Base-by-base conservation (phyloP, 2,888 invertebrate genomes). In the Cacoxenus indagator region DNA sequence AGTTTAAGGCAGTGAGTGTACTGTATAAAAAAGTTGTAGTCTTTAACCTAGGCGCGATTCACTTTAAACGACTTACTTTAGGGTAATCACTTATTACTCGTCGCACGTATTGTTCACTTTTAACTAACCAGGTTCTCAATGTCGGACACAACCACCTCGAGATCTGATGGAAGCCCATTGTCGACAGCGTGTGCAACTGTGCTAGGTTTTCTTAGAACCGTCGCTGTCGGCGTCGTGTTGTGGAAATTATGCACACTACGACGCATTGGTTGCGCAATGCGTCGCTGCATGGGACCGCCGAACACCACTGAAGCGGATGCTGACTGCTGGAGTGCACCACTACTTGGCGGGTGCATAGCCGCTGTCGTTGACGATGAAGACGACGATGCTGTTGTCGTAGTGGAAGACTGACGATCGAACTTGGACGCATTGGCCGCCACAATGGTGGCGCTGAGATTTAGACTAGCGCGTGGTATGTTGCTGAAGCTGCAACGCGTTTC, bases 51-150 rank as follows among this genome's bases (percentile, higher is more conserved):
- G 80, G 82, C 80, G 61, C 61, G 29, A 45, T 45, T n/a, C 45
- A 62, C 45, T 62, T 24, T 45, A 62, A 62, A 81, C n/a, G n/a
- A 82, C 80, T 81, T 83, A 83, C 73, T 78, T 81, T 80, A 81
- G n/a, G n/a, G n/a, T n/a, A n/a, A n/a, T n/a, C 82, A 81, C 82
- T 81, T 81, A 80, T 83, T 82, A 81, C 83, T 82, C 27, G 27
- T 73, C 62, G 71, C 62, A 67, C 37, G n/a, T 31, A 11, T 9
- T 4, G n/a, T 27, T 37, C 69, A 72, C 72, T 80, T 77, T 80
- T 88, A 87, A 86, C 87, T 88, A 84, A 88, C 87, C 84, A 88
- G 75, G 76, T 87, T 87, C 77, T 88, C 88, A 69, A 87, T 78
- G 75, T 88, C 88, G 24, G 87, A 88, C 54, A 88, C 84, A 80